phyloP scores from a whole-genome alignment of 1,140 invertebrate species.

The Rhagoletis pomonella region DNA sequence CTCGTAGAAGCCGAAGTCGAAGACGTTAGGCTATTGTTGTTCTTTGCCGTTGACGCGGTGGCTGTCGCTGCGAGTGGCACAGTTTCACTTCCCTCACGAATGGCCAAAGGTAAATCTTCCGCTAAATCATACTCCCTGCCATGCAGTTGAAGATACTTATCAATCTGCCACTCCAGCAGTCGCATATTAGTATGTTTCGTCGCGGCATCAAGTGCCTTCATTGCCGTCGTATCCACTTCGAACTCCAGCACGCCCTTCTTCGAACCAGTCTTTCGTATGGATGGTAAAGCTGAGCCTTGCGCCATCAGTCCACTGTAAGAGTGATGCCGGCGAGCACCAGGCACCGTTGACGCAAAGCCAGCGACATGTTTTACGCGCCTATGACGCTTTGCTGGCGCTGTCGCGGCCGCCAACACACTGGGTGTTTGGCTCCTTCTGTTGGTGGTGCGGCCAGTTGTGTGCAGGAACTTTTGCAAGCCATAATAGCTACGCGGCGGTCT shows the following conservation, averaged over 20 bases:
- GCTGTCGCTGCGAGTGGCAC: neutral
- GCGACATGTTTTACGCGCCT: neutral
- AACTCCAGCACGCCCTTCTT: constrained; percentile 70
- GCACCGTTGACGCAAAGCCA: neutral
- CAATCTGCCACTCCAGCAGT: constrained; percentile 65
- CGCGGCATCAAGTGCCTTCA: constrained; percentile 63
- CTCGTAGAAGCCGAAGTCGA: constrained; percentile 8
- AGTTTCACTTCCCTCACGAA: neutral
- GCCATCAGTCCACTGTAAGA: constrained; percentile 30
- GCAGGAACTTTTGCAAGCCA: constrained; percentile 20
- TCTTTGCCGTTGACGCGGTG: neutral
- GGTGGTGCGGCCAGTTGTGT: neutral
- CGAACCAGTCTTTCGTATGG: constrained; percentile 67
- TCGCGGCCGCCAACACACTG: neutral
- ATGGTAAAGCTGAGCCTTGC: constrained; percentile 53
- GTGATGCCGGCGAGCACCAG: constrained; percentile 2
- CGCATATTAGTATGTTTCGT: constrained; percentile 63
- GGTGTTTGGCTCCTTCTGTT: constrained; percentile 1
- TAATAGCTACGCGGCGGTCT: neutral
- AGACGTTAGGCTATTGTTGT: neutral
- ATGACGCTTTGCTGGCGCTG: neutral
- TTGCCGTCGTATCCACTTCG: constrained; percentile 65
- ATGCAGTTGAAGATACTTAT: constrained; percentile 65
- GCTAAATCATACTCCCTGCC: constrained; percentile 63
- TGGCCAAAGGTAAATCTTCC: neutral